phyloP scores from a whole-genome alignment of 2,888 invertebrate genomes.

The Elgonia sp. region DNA sequence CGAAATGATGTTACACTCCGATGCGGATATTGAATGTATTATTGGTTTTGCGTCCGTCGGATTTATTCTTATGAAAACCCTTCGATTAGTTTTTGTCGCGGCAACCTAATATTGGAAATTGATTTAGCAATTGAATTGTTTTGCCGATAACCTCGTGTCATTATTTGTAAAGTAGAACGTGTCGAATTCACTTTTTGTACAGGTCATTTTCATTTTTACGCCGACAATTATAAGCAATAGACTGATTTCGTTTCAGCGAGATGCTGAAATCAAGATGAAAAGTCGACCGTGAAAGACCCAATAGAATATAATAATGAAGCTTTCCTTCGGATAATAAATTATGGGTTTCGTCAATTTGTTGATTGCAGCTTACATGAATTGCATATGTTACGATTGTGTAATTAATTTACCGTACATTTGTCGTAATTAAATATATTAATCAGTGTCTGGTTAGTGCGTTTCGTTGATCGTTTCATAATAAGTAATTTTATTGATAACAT shows the following conservation, averaged over 20 bases:
- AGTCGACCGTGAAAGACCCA: constrained; percentile 42
- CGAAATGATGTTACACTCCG: constrained; percentile 70
- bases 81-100: constrained; percentile 52
- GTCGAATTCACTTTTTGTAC: constrained; percentile 48
- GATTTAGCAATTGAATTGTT: constrained; percentile 54
- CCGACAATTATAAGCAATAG: constrained; percentile 32
- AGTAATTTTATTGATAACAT: constrained; percentile 52
- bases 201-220: constrained; percentile 39
- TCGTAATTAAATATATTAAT: constrained; percentile 65
- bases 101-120: constrained; percentile 16
- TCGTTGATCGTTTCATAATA: constrained; percentile 54
- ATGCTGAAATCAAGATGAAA: constrained; percentile 40
- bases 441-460: constrained; percentile 32
- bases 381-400: constrained; percentile 11
- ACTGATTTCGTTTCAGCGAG: constrained; percentile 28
- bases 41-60: constrained; percentile 48
- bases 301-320: background rate
- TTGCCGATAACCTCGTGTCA: constrained; percentile 14
- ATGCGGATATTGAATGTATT: constrained; percentile 66
- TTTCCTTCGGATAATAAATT: constrained; percentile 17
- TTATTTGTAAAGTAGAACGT: constrained; percentile 64
- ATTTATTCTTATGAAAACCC: constrained; percentile 41
- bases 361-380: constrained; percentile 31
- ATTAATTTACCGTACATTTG: constrained; percentile 46
- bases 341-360: constrained; percentile 28